Evolutionary conservation across 2,797 vertebrate genomes (phyloP).

Genomic region (Rhincodon typus): DNA sequence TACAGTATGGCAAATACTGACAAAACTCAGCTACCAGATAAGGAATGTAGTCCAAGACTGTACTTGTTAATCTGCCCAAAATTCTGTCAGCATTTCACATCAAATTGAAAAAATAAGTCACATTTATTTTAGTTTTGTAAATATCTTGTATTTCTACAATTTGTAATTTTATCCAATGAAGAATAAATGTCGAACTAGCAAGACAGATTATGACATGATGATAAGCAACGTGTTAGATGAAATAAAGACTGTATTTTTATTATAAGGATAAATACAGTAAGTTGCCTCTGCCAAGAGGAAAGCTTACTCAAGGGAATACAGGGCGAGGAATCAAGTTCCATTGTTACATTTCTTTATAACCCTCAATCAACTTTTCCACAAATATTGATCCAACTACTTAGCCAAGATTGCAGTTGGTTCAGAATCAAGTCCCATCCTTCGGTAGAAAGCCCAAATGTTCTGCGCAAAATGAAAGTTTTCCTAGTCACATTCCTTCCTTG

Average conservation of each 20-base stretch:
- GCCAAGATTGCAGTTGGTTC: not conserved
- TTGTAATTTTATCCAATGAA: not conserved
- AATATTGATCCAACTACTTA: not conserved
- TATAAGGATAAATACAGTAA: not conserved
- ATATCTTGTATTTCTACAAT: not conserved
- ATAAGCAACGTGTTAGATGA: not conserved
- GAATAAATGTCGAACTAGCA: not conserved
- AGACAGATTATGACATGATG: not conserved
- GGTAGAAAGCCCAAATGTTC: not conserved
- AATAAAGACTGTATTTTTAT: not conserved
- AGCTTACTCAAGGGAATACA: not conserved
- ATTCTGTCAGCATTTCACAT: not conserved
- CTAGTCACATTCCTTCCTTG: not conserved
- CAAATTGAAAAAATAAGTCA: not conserved
- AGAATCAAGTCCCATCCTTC: not conserved
- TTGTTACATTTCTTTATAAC: not conserved
- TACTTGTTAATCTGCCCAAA: not conserved
- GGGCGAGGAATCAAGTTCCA: not conserved
- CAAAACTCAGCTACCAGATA: not conserved
- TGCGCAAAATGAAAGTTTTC: not conserved
- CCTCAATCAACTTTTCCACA: not conserved
- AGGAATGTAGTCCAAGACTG: not conserved
- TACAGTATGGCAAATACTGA: not conserved
- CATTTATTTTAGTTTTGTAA: not conserved
- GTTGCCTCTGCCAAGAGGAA: not conserved